Evolutionary conservation across 2,888 invertebrate genomes (phyloP).

Genomic region (Leistus spinibarbis): DNA sequence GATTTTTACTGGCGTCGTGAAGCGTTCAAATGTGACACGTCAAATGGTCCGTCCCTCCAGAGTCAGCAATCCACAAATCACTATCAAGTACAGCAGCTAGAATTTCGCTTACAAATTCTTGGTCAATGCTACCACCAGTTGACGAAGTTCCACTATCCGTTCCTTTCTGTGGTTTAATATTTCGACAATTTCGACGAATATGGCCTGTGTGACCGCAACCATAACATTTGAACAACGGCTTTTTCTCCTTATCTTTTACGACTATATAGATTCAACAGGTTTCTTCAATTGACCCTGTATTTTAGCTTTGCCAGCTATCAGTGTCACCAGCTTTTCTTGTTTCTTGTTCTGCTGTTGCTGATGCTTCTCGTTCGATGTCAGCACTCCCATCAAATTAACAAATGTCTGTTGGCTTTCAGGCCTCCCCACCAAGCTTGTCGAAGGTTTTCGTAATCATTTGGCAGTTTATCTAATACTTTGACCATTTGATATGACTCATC

Average conservation of each 20-base stretch:
- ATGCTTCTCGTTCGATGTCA: slow-evolving; percentile 2
- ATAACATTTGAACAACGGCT: too few species aligned
- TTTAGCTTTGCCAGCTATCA: not conserved
- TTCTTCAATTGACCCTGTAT: too few species aligned
- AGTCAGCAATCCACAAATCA: not conserved
- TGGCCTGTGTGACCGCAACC: not conserved
- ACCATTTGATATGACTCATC: too few species aligned
- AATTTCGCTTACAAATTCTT: not conserved
- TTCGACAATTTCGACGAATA: slow-evolving; percentile 11
- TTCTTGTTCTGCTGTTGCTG: not conserved
- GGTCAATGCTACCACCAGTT: not conserved
- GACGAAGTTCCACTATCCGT: too few species aligned
- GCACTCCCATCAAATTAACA: slow-evolving; percentile 19
- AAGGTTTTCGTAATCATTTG: too few species aligned
- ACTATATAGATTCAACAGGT: too few species aligned
- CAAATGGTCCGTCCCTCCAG: slow-evolving; percentile 22
- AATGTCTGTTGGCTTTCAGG: too few species aligned
- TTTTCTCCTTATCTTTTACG: too few species aligned
- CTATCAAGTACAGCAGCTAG: too few species aligned
- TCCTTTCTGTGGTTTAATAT: too few species aligned
- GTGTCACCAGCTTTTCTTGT: slow-evolving; percentile 8
- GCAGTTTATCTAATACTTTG: too few species aligned
- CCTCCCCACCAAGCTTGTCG: too few species aligned
- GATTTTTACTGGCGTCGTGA: slow-evolving; percentile 16
- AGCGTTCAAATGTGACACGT: slow-evolving; percentile 11